Evolutionary conservation across 2,113 vertebrate genomes (phyloP).

Genomic region (Pterocles gutturalis): DNA sequence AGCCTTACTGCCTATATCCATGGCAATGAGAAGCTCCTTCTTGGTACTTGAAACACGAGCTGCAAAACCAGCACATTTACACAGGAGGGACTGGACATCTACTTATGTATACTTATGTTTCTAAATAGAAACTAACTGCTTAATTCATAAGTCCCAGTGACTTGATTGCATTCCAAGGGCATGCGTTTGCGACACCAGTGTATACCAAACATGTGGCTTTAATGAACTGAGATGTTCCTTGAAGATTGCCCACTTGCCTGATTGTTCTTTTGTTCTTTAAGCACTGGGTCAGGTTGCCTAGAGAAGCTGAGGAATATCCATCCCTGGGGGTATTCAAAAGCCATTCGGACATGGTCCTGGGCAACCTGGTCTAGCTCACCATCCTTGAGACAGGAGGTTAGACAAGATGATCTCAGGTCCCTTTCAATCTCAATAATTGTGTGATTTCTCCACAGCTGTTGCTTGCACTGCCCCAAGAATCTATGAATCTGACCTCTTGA

Average conservation of each 20-base stretch:
- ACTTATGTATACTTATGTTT: background rate
- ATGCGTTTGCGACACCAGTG: background rate
- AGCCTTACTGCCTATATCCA: background rate
- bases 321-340: background rate
- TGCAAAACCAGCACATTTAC: background rate
- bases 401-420: background rate
- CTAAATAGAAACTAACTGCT: background rate
- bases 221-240: background rate
- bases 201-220: background rate
- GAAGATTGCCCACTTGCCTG: background rate
- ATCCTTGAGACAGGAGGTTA: background rate
- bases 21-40: background rate
- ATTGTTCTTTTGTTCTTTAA: background rate
- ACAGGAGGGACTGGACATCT: background rate
- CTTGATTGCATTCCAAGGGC: background rate
- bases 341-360: background rate
- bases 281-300: background rate
- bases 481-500: constrained; percentile 47
- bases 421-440: background rate
- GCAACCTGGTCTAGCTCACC: background rate
- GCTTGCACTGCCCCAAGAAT: constrained; percentile 63
- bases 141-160: background rate
- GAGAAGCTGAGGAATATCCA: background rate
- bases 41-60: background rate
- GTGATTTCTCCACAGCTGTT: constrained; percentile 43